These are phyloP conservation scores for Oreohelix idahoensis DNA, from an alignment of 1,140 invertebrate species.

Conservation along the genomic window DNA sequence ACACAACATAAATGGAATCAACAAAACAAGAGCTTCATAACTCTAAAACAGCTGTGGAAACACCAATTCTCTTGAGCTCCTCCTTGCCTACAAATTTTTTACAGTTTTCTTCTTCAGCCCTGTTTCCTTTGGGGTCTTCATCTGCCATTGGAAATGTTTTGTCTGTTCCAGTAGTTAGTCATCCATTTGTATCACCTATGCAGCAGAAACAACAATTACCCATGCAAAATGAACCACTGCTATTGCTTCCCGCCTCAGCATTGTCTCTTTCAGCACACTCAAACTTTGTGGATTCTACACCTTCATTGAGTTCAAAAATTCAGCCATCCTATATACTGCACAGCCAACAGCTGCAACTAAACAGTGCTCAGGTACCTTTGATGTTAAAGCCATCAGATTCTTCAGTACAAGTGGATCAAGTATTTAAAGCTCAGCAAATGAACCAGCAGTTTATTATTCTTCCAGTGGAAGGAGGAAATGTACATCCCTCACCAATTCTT, in stretches of 20 bases:
- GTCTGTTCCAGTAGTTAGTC: neutral
- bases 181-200: neutral
- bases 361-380: slow-evolving; percentile 3
- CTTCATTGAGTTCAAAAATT: neutral
- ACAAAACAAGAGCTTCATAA: neutral
- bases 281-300: neutral
- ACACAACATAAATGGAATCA: neutral
- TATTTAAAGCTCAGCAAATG: neutral
- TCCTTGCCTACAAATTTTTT: neutral
- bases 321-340: neutral
- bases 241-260: neutral
- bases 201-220: neutral
- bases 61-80: neutral
- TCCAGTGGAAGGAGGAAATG: neutral
- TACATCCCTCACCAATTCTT: neutral
- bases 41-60: neutral
- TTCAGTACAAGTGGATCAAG: neutral
- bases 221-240: neutral
- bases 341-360: neutral
- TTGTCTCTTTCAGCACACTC: neutral
- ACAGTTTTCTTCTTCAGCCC: neutral
- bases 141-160: neutral
- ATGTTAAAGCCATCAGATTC: slow-evolving; percentile 7
- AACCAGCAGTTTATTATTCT: neutral
- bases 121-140: neutral